phyloP scores from a whole-genome alignment of 2,113 vertebrate species.

The Bolborhynchus lineola region DNA sequence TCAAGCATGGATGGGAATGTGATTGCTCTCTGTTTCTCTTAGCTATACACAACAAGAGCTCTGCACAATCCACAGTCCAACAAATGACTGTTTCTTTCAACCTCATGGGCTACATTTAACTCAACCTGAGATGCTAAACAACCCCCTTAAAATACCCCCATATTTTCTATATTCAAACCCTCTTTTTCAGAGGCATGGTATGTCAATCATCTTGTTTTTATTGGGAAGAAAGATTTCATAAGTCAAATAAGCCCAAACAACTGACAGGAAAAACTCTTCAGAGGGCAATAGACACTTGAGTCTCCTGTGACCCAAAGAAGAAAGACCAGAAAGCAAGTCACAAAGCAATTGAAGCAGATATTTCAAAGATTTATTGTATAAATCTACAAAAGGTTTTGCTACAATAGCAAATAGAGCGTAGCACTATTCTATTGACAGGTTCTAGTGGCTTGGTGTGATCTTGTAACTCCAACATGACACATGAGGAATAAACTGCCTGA shows the following conservation, averaged over 20 bases:
- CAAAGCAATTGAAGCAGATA: neutral
- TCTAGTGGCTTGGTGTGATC: constrained; percentile 42
- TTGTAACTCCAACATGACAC: constrained; percentile 48
- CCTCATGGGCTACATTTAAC: neutral
- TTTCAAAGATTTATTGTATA: constrained; percentile 69
- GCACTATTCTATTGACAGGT: constrained; percentile 5
- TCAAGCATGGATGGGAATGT: neutral
- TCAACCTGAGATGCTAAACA: neutral
- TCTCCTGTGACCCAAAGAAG: neutral
- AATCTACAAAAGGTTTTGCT: constrained; percentile 69
- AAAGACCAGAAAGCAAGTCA: neutral
- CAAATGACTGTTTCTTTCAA: neutral
- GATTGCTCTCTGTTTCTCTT: neutral
- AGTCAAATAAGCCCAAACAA: neutral
- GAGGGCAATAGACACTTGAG: neutral
- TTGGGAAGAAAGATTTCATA: neutral
- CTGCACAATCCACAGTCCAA: neutral
- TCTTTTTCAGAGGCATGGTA: neutral
- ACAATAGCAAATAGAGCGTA: constrained; percentile 42
- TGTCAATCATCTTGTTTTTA: neutral
- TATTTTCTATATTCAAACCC: neutral
- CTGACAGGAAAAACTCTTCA: neutral
- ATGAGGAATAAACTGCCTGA: constrained; percentile 38
- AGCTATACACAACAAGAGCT: neutral
- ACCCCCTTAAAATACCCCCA: neutral